phyloP scores from a whole-genome alignment of 2,797 vertebrate species.

The Pagetopsis macropterus region DNA sequence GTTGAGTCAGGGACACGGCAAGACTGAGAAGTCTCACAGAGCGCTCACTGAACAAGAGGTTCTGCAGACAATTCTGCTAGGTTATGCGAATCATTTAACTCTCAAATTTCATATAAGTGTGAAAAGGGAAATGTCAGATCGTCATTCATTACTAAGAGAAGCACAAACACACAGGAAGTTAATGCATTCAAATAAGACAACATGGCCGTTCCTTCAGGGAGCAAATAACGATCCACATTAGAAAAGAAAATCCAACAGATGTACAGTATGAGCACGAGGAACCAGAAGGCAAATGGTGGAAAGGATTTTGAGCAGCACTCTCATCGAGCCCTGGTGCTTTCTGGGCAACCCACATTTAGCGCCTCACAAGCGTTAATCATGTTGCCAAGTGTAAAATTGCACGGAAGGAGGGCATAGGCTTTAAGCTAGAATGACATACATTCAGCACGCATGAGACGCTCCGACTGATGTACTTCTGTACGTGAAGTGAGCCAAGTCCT shows the following conservation, averaged over 20 bases:
- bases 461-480: constrained; percentile 42
- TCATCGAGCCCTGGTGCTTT: constrained; percentile 39
- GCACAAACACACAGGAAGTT: background rate
- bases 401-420: constrained; percentile 60
- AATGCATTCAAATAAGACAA: constrained; percentile 30
- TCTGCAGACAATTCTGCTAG: constrained; percentile 48
- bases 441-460: constrained; percentile 47
- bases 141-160: background rate
- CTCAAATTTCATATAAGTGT: constrained; percentile 34
- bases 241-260: constrained; percentile 34
- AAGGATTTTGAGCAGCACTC: constrained; percentile 40
- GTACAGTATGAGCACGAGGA: constrained; percentile 22
- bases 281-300: constrained; percentile 43
- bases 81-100: constrained; percentile 43
- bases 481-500: constrained; percentile 45
- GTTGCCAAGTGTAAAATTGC: constrained; percentile 67
- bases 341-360: constrained; percentile 65
- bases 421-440: constrained; percentile 63
- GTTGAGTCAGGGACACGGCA: constrained; percentile 71
- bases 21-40: constrained; percentile 58
- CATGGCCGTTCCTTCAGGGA: constrained; percentile 27
- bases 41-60: constrained; percentile 45
- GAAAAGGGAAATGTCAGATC: constrained; percentile 15
- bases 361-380: constrained; percentile 65
- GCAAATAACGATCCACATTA: constrained; percentile 38